Percentiles rank a stretch among this genome's conserved stretches.
Evolutionary conservation across 1,140 invertebrate species (phyloP).

Genomic region (Cydia fagiglandana): DNA sequence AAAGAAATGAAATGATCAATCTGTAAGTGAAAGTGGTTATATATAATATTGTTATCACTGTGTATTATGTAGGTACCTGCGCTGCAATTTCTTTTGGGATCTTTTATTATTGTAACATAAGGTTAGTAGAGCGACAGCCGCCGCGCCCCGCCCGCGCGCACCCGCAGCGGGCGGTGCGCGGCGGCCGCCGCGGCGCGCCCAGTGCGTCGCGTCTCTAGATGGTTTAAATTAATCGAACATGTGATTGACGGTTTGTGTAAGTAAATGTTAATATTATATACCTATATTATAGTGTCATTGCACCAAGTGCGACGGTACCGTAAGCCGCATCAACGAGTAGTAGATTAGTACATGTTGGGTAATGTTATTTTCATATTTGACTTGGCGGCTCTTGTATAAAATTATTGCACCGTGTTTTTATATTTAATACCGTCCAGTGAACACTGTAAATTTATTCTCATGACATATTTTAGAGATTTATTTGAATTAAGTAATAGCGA

Average conservation of each 20-base stretch:
- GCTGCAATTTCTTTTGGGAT: constrained; percentile 19
- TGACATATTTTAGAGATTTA: constrained; percentile 37
- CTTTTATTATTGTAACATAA: constrained; percentile 18
- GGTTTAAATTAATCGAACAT: constrained; percentile 57
- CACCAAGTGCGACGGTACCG: constrained; percentile 70
- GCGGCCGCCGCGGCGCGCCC: background rate
- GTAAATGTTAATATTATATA: constrained; percentile 60
- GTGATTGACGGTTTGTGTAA: constrained; percentile 64
- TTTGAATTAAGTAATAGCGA: constrained; percentile 25
- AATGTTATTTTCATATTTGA: constrained; percentile 45
- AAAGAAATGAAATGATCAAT: constrained; percentile 68
- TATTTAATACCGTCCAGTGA: constrained; percentile 75
- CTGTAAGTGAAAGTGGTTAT: constrained; percentile 62
- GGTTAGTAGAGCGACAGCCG: background rate
- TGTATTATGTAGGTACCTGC: constrained; percentile 44
- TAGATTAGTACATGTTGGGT: constrained; percentile 44
- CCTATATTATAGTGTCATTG: constrained; percentile 58
- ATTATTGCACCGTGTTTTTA: constrained; percentile 62
- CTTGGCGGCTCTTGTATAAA: constrained; percentile 48
- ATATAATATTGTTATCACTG: constrained; percentile 57
- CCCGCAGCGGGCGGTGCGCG: background rate
- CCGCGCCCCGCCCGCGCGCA: background rate
- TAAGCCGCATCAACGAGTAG: constrained; percentile 61
- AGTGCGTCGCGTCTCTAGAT: constrained; percentile 33
- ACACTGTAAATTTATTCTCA: constrained; percentile 47